Evolutionary conservation across 2,888 invertebrate genomes (phyloP).

Genomic region (Lycocerus yunnanus): DNA sequence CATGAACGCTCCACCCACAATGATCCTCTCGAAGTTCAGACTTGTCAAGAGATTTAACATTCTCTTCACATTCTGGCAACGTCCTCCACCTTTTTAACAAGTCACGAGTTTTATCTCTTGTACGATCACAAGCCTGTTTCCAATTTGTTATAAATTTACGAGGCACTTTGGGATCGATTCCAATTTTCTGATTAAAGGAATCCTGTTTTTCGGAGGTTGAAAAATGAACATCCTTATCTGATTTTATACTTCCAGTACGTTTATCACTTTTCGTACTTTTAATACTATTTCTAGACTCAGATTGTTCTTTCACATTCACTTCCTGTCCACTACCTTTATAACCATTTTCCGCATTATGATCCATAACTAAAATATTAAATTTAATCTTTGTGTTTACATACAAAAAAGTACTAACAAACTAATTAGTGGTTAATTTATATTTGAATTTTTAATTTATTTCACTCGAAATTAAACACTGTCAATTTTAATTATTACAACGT

Average conservation of each 20-base stretch:
- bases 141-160: conserved; percentile 75
- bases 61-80: conserved; percentile 63
- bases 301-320: conserved; percentile 48
- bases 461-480: neutral
- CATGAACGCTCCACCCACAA: conserved; percentile 76
- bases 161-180: conserved; percentile 61
- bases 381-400: neutral
- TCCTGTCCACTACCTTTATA: conserved; percentile 42
- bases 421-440: neutral
- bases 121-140: conserved; percentile 76
- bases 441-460: neutral
- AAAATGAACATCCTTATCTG: conserved; percentile 54
- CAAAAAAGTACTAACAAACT: neutral
- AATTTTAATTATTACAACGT: neutral
- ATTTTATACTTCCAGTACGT: conserved; percentile 50
- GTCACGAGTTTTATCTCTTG: conserved; percentile 75
- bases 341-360: neutral
- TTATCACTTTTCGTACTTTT: conserved; percentile 51
- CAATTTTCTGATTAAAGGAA: conserved; percentile 31
- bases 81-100: conserved; percentile 73
- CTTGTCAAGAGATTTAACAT: conserved; percentile 50
- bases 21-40: conserved; percentile 55
- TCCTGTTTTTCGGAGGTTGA: conserved; percentile 34
- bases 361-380: neutral
- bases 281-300: conserved; percentile 45